A percentile compares a stretch with the other conserved stretches of the same genome.
These are phyloP conservation scores for Malacosoma neustria DNA, from an alignment of 2,888 invertebrate species.

Conservation along the genomic window DNA sequence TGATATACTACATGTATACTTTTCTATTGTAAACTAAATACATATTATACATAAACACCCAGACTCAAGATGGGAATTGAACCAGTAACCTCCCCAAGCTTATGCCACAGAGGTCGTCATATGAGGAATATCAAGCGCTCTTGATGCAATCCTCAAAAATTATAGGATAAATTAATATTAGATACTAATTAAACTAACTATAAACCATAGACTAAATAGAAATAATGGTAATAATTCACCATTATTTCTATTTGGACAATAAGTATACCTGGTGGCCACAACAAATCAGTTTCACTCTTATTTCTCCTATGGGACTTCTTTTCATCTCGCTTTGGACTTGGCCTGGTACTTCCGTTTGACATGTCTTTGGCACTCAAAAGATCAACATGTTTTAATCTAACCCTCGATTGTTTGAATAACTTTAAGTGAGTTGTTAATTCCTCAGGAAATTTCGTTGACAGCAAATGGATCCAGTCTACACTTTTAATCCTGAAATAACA, in stretches of 20 bases:
- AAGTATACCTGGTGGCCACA: conserved; percentile 76
- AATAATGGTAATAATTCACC: neutral
- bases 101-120: too few relatives aligned
- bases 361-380: conserved; percentile 58
- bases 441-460: conserved; percentile 91
- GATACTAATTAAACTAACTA: too few relatives aligned
- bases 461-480: conserved; percentile 92
- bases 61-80: too few relatives aligned
- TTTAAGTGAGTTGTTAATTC: conserved; percentile 93
- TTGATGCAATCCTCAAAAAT: too few relatives aligned
- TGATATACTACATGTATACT: too few relatives aligned
- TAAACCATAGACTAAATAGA: too few relatives aligned
- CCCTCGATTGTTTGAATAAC: conserved; percentile 86
- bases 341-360: conserved; percentile 46
- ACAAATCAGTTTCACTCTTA: conserved; percentile 83
- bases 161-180: too few relatives aligned
- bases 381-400: conserved; percentile 58
- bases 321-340: conserved; percentile 60
- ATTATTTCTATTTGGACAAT: neutral
- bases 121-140: too few relatives aligned
- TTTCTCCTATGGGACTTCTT: conserved; percentile 78
- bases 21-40: too few relatives aligned
- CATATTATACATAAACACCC: too few relatives aligned
- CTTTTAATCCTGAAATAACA: conserved; percentile 77
- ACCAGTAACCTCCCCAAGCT: too few relatives aligned